These are phyloP conservation scores for Pachyramphus minor DNA, from an alignment of 2,113 vertebrate species.

Conservation along the genomic window DNA sequence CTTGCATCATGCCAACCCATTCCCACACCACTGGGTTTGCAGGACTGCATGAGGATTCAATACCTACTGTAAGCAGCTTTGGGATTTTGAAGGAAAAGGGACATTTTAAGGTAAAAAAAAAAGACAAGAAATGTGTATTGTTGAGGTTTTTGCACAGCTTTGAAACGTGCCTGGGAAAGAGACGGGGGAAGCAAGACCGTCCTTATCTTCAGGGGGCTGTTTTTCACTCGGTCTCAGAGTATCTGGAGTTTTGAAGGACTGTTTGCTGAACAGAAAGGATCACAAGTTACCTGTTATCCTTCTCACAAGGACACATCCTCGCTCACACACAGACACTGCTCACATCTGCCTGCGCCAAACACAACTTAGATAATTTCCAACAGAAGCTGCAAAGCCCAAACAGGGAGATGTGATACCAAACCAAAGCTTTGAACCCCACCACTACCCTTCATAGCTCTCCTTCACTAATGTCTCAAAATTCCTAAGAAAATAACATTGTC, in stretches of 20 bases:
- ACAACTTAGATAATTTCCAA: background rate
- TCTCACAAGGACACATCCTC: constrained; percentile 15
- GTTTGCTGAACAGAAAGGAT: background rate
- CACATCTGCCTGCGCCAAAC: background rate
- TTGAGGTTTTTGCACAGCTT: background rate
- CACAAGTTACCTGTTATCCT: background rate
- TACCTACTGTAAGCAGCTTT: background rate
- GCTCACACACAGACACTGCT: background rate
- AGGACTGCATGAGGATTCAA: background rate
- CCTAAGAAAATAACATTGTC: background rate
- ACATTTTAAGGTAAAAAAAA: background rate
- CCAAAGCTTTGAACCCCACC: background rate
- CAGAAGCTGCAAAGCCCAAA: background rate
- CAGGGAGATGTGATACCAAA: fast-evolving
- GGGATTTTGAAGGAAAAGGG: background rate
- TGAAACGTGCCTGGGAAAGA: background rate
- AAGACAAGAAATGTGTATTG: fast-evolving
- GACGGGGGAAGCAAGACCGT: background rate
- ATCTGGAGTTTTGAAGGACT: background rate
- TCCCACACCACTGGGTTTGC: background rate
- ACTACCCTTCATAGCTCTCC: background rate
- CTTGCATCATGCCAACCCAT: background rate
- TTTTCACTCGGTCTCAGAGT: background rate
- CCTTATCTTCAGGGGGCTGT: constrained; percentile 23
- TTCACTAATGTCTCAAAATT: background rate